phyloP scores from a whole-genome alignment of 2,888 invertebrate species.

The Plutella xylostella region DNA sequence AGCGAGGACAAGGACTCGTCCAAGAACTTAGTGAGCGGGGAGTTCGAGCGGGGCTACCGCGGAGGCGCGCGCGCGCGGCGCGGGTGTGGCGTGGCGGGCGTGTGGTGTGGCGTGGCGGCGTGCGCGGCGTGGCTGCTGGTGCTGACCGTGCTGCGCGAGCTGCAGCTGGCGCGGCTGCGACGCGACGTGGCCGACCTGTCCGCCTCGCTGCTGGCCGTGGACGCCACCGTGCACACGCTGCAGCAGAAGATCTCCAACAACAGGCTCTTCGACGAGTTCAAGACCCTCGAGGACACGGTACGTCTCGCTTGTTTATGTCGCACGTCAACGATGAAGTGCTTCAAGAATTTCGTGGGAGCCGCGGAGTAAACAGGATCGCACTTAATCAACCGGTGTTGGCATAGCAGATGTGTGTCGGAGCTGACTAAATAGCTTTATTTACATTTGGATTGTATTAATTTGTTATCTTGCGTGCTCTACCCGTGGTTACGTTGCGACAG shows the following conservation, averaged over 20 bases:
- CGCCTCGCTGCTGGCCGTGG: slow-evolving; percentile 45
- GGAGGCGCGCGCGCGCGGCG: slow-evolving; percentile 34
- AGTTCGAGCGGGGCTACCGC: slow-evolving; percentile 51
- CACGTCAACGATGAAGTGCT: too few relatives aligned
- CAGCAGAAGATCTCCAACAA: slow-evolving; percentile 47
- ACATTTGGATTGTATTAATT: too few relatives aligned
- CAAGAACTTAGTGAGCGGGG: slow-evolving; percentile 57
- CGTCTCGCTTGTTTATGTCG: too few relatives aligned
- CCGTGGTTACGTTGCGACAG: too few relatives aligned
- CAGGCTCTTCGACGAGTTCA: slow-evolving; percentile 45
- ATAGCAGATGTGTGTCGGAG: too few relatives aligned
- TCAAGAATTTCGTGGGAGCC: too few relatives aligned
- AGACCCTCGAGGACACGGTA: slow-evolving; percentile 52
- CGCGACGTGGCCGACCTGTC: slow-evolving; percentile 49
- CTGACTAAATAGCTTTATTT: too few relatives aligned
- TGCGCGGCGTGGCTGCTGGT: slow-evolving; percentile 39
- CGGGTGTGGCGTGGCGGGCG: slow-evolving; percentile 31
- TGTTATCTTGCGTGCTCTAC: too few relatives aligned
- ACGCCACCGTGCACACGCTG: slow-evolving; percentile 43
- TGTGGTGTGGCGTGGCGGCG: slow-evolving; percentile 29
- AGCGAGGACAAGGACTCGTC: slow-evolving; percentile 52
- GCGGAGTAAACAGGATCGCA: too few relatives aligned
- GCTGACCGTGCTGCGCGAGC: slow-evolving; percentile 44
- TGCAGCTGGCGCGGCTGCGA: slow-evolving; percentile 42
- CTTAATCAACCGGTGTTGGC: too few relatives aligned